Evolutionary conservation across 1,140 invertebrate genomes (phyloP).

Genomic region (Aphelenchoides besseyi): DNA sequence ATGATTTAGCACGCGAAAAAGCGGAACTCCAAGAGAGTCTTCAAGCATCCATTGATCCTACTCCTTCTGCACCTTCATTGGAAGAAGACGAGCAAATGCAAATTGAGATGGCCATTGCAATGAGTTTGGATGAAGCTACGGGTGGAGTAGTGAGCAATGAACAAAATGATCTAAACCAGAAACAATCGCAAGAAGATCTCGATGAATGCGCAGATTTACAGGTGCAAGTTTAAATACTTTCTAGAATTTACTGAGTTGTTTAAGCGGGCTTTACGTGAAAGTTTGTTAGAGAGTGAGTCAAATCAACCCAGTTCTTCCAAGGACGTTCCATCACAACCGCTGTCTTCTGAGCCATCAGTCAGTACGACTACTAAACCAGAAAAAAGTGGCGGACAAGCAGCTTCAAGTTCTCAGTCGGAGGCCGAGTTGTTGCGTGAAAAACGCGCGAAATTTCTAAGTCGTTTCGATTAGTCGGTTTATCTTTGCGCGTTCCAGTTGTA

Average conservation of each 20-base stretch:
- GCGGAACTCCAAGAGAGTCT: background rate
- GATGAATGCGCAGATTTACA: background rate
- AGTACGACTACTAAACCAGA: no score
- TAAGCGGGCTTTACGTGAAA: background rate
- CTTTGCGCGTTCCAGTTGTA: background rate
- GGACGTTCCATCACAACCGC: background rate
- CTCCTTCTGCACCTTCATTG: background rate
- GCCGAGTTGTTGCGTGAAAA: background rate
- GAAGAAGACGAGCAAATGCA: background rate
- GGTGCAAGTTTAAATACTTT: background rate
- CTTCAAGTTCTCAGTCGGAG: background rate
- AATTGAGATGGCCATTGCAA: conserved; percentile 39
- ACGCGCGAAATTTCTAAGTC: background rate
- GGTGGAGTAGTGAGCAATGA: background rate
- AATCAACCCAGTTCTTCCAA: background rate
- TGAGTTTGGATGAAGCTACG: conserved; percentile 24
- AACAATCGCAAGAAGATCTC: background rate
- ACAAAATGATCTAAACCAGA: background rate
- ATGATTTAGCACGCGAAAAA: conserved; percentile 63
- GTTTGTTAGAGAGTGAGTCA: background rate
- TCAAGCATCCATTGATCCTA: background rate
- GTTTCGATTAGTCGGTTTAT: background rate
- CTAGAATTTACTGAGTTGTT: background rate
- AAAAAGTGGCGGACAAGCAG: background rate
- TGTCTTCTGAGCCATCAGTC: background rate